phyloP scores from a whole-genome alignment of 2,113 vertebrate species.

The Anser cygnoides region DNA sequence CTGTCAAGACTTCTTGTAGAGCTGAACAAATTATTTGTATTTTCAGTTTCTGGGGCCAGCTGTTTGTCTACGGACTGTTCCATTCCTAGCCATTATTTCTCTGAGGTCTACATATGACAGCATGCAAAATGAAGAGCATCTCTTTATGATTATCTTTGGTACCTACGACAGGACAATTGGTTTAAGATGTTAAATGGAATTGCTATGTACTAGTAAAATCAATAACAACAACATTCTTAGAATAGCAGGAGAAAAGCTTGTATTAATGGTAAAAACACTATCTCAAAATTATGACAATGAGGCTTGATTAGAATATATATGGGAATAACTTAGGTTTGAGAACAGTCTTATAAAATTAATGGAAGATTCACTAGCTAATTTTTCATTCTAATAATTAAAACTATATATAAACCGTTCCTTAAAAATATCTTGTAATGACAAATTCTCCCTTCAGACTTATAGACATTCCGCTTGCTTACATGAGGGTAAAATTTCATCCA shows the following conservation, averaged over 20 bases:
- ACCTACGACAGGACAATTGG: not conserved
- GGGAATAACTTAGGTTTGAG: not conserved
- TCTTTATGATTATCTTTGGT: not conserved
- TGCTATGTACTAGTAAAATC: not conserved
- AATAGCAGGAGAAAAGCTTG: not conserved
- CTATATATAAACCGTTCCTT: not conserved
- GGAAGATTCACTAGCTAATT: slow-evolving; percentile 14
- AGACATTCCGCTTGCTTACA: not conserved
- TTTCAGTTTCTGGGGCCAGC: not conserved
- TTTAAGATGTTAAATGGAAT: not conserved
- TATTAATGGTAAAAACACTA: not conserved
- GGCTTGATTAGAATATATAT: not conserved
- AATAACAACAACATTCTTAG: not conserved
- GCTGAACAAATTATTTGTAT: not conserved
- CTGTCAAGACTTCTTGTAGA: not conserved
- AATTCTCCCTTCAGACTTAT: slow-evolving; percentile 3
- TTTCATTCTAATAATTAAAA: slow-evolving; percentile 19
- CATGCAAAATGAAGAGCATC: not conserved
- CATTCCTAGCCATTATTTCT: not conserved
- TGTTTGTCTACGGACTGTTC: not conserved
- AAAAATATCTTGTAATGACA: not conserved
- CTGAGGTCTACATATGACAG: not conserved
- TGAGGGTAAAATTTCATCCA: not conserved
- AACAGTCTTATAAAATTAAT: slow-evolving; percentile 25
- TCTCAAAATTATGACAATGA: not conserved